Evolutionary conservation across 2,888 invertebrate species (phyloP).

Genomic region (Drosophila anceps): DNA sequence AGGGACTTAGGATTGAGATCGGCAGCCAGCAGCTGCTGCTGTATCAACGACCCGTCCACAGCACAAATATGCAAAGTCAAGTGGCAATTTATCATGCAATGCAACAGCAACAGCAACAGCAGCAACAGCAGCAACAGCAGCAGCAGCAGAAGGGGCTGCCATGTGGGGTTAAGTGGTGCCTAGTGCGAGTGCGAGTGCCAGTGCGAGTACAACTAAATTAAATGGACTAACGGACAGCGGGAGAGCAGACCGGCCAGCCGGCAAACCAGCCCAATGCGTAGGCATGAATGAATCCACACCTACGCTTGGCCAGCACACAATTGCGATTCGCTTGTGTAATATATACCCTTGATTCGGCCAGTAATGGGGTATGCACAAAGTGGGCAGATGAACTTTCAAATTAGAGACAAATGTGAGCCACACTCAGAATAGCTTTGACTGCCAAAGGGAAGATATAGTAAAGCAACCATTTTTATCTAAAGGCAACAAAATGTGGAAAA

Average conservation of each 20-base stretch:
- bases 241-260: conserved; percentile 18
- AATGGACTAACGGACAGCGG: conserved; percentile 50
- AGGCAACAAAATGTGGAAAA: not conserved
- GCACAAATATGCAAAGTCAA: conserved; percentile 79
- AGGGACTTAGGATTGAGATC: conserved; percentile 37
- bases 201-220: conserved; percentile 63
- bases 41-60: conserved; percentile 44
- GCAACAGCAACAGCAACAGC: conserved; percentile 36
- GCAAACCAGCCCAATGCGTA: conserved; percentile 42
- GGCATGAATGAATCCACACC: conserved; percentile 64
- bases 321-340: conserved; percentile 1
- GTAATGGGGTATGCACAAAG: not conserved
- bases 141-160: conserved; percentile 8
- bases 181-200: conserved; percentile 31
- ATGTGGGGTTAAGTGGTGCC: conserved; percentile 70
- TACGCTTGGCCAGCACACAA: conserved; percentile 37
- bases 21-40: conserved; percentile 20
- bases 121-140: not conserved
- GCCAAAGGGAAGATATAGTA: too few relatives aligned
- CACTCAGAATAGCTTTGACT: too few relatives aligned
- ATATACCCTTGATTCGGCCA: conserved; percentile 13
- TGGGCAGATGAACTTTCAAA: not conserved
- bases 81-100: conserved; percentile 79
- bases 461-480: not conserved
- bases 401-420: not conserved